A percentile compares a stretch with the other conserved stretches of the same genome.
phyloP scores from a whole-genome alignment of 35 echinoderm and acorn worm species.

The Lytechinus pictus region DNA sequence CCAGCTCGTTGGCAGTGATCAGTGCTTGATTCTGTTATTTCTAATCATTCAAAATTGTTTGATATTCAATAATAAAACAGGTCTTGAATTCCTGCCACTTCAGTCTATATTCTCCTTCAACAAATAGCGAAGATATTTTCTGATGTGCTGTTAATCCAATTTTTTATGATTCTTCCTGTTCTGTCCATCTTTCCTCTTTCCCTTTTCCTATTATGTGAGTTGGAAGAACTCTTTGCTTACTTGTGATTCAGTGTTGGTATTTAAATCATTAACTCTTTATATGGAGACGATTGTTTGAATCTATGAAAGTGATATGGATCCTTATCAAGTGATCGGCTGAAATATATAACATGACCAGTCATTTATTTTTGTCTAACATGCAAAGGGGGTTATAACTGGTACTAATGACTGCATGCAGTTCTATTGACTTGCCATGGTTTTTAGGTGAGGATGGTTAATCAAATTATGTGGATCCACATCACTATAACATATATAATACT shows the following conservation, averaged over 20 bases:
- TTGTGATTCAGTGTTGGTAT: not conserved
- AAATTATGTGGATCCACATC: too few relatives aligned
- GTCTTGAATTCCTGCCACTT: not conserved
- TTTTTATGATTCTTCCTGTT: not conserved
- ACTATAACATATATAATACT: too few relatives aligned
- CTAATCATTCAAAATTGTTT: not conserved
- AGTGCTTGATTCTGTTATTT: not conserved
- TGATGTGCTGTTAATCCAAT: not conserved
- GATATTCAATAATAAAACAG: not conserved
- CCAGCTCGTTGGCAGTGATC: not conserved
- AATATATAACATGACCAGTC: too few relatives aligned
- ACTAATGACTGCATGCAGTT: too few relatives aligned
- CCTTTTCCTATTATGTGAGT: not conserved
- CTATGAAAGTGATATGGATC: not conserved
- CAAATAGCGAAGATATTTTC: too few relatives aligned
- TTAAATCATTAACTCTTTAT: not conserved
- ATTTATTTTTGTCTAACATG: too few relatives aligned
- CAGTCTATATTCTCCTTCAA: too few relatives aligned
- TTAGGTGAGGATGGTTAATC: too few relatives aligned
- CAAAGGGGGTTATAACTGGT: too few relatives aligned
- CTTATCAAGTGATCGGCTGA: too few relatives aligned
- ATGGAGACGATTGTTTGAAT: not conserved
- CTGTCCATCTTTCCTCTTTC: not conserved
- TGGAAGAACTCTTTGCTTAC: not conserved
- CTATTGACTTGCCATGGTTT: too few relatives aligned